phyloP scores from a whole-genome alignment of 2,888 invertebrate species.

The Drosophila buzzatii region DNA sequence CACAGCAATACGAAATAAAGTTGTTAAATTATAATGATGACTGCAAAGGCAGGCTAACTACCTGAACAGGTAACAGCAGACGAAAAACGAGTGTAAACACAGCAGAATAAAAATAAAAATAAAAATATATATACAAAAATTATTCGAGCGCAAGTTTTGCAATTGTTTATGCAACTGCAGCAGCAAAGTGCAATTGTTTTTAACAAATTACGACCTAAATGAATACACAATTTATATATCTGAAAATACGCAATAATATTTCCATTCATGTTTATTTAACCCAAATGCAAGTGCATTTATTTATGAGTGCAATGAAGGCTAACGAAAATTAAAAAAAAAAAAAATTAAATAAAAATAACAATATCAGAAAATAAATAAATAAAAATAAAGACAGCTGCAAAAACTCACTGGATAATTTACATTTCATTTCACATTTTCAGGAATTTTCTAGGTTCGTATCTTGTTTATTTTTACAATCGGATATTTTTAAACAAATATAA shows the following conservation, averaged over 20 bases:
- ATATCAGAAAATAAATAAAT: background rate
- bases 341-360: background rate
- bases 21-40: conserved; percentile 55
- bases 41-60: conserved; percentile 43
- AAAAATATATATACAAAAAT: background rate
- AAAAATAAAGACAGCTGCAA: conserved; percentile 28
- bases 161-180: conserved; percentile 69
- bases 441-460: conserved; percentile 37
- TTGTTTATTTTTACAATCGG: background rate
- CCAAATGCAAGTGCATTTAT: conserved; percentile 44
- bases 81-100: conserved; percentile 52
- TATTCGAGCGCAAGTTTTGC: conserved; percentile 52
- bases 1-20: conserved; percentile 45
- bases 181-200: conserved; percentile 58
- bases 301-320: conserved; percentile 46
- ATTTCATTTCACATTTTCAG: background rate
- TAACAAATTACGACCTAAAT: conserved; percentile 54
- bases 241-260: conserved; percentile 28
- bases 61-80: conserved; percentile 26
- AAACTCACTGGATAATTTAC: conserved; percentile 20
- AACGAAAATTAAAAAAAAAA: conserved; percentile 6
- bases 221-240: conserved; percentile 16
- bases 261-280: conserved; percentile 12
- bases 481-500: conserved; percentile 21
- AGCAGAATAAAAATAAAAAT: background rate